phyloP scores from a whole-genome alignment of 2,113 vertebrate genomes.

The Callipepla squamata region DNA sequence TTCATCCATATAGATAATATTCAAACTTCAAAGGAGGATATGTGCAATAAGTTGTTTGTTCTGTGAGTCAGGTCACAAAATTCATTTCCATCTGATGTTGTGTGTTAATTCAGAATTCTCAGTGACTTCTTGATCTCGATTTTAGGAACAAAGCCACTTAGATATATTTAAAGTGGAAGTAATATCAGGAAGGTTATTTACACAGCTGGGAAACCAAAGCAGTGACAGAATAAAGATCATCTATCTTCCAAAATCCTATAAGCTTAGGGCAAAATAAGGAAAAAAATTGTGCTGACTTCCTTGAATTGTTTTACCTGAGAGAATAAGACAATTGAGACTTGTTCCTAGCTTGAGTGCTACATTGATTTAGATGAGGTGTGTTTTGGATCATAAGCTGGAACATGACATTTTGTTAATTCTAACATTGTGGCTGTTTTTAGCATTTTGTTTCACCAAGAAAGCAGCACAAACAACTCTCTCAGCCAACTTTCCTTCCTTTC shows the following conservation, averaged over 20 bases:
- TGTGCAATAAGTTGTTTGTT: background rate
- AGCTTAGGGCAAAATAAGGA: background rate
- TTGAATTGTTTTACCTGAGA: background rate
- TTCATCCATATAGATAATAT: background rate
- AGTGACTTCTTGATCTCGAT: background rate
- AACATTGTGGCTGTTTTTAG: background rate
- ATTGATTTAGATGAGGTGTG: background rate
- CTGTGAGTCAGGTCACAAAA: background rate
- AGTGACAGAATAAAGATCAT: background rate
- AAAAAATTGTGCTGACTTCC: background rate
- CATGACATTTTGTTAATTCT: background rate
- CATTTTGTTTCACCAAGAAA: background rate
- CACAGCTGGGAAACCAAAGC: background rate
- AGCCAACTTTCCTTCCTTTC: background rate
- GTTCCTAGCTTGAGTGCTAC: background rate
- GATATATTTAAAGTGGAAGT: background rate
- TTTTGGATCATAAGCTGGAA: background rate
- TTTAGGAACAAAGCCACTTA: background rate
- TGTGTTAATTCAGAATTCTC: background rate
- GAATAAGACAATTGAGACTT: background rate
- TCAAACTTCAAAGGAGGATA: background rate
- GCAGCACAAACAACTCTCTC: background rate
- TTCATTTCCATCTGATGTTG: background rate
- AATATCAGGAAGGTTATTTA: background rate
- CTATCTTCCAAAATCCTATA: background rate